A percentile compares a stretch with the other conserved stretches of the same genome.
phyloP scores from a whole-genome alignment of 2,113 vertebrate genomes.

The Myotis brandtii region DNA sequence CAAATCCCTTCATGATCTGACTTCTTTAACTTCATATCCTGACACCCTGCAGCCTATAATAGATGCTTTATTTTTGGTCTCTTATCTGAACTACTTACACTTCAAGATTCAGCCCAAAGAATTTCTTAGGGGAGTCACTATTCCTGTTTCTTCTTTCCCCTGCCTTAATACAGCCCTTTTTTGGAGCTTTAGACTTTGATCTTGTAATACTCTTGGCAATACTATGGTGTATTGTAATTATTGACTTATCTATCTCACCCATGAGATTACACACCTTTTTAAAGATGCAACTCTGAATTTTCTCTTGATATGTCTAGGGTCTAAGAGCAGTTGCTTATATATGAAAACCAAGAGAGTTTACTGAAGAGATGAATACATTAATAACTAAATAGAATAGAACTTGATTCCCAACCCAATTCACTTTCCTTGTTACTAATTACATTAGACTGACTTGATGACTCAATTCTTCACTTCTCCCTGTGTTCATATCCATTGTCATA shows the following conservation, averaged over 20 bases:
- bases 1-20: background rate
- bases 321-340: background rate
- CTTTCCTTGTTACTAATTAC: background rate
- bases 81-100: background rate
- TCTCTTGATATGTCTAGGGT: background rate
- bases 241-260: background rate
- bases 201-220: background rate
- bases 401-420: background rate
- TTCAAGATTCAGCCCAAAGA: background rate
- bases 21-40: background rate
- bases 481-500: background rate
- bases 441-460: background rate
- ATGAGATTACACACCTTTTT: background rate
- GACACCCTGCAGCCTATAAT: background rate
- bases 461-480: background rate
- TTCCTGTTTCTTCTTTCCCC: background rate
- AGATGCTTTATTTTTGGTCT: background rate
- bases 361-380: background rate
- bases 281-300: constrained; percentile 9
- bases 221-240: background rate
- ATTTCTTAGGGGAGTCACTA: background rate
- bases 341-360: background rate
- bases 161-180: background rate
- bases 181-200: background rate
- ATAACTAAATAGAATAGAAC: background rate